Evolutionary conservation across 2,888 invertebrate genomes (phyloP).

Genomic region (Netelia fuscicornis): DNA sequence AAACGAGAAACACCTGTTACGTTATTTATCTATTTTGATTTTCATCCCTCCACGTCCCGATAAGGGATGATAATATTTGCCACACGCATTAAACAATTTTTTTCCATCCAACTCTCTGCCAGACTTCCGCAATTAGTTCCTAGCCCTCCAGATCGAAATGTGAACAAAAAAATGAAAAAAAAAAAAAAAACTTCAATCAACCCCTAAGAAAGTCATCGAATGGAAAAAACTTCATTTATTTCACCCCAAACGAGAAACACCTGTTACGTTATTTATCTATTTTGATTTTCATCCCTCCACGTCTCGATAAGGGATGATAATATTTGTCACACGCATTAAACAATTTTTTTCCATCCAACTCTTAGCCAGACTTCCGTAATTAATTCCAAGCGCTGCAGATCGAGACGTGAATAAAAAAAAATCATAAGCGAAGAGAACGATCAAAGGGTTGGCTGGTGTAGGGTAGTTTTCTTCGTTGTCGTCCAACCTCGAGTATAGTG

Average conservation of each 20-base stretch:
- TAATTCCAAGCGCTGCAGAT: slow-evolving; percentile 8
- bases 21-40: slow-evolving; percentile 2
- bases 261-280: slow-evolving; percentile 9
- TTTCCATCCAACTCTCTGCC: not conserved
- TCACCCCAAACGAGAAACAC: slow-evolving; percentile 16
- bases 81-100: slow-evolving; percentile 35
- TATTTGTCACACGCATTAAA: slow-evolving; percentile 46
- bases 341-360: slow-evolving; percentile 16
- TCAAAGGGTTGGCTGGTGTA: not conserved
- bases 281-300: slow-evolving; percentile 28
- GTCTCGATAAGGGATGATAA: slow-evolving; percentile 18
- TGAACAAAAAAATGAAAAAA: not conserved
- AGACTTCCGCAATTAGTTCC: slow-evolving; percentile 26
- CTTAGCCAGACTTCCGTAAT: slow-evolving; percentile 7
- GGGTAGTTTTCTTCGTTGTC: slow-evolving; percentile 21
- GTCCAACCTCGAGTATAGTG: slow-evolving; percentile 32
- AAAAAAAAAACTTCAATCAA: too few relatives aligned
- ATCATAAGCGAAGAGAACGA: not conserved
- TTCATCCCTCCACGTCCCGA: slow-evolving; percentile 16
- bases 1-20: slow-evolving; percentile 27
- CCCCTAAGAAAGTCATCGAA: not conserved
- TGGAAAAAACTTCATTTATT: slow-evolving; percentile 16
- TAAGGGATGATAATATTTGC: slow-evolving; percentile 44
- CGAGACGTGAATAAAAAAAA: not conserved
- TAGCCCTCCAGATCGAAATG: not conserved